Evolutionary conservation across 2,888 invertebrate species (phyloP), one percentile per base, ranked within the genome.

Genomic region (Amiota communis): DNA sequence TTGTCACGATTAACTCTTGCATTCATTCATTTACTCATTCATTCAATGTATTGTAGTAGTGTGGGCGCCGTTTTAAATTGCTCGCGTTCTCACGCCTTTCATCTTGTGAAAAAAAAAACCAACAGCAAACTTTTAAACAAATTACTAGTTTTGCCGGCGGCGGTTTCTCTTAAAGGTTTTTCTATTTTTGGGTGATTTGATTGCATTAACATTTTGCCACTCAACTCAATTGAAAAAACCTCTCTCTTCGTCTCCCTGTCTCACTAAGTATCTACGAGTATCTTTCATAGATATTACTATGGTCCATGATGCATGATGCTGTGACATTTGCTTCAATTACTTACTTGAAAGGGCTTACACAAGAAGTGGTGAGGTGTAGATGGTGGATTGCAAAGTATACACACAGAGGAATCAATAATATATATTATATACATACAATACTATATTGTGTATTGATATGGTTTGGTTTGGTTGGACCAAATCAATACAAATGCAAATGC

Each of bases 41-140:
- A 36, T 36, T 36, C 8, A 36, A 36, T 36, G 36, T 36, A 23
- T 23, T 9, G 11, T 10, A 48, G n/a, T 20, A 65, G 79, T 76
- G 80, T 80, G 79, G 80, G 78, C 75, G 72, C 76, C 36, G 64
- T 65, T 36, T 36, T 65, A 77, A 72, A 74, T 72, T 75, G 72
- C 75, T 72, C 76, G 77, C 76, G 77, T 79, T 79, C 78, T 78
- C 79, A 79, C 79, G 79, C 79, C 77, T 36, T 36, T 77, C 73
- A 20, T 67, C 73, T 20, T 59, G 17, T 68, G 36, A 36, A 57
- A 15, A 57, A 17, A n/a, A 57, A n/a, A 57, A 15, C 6, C 57
- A 57, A 17, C n/a, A 57, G 20, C 11, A 17, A 17, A 57, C 10
- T 57, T 6, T n/a, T 46, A 48, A 65, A 65, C 48, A 65, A 65